A percentile compares a stretch with the other conserved stretches of the same genome.
Evolutionary conservation across 2,797 vertebrate species (phyloP).

Genomic region (Gallirallus australis): DNA sequence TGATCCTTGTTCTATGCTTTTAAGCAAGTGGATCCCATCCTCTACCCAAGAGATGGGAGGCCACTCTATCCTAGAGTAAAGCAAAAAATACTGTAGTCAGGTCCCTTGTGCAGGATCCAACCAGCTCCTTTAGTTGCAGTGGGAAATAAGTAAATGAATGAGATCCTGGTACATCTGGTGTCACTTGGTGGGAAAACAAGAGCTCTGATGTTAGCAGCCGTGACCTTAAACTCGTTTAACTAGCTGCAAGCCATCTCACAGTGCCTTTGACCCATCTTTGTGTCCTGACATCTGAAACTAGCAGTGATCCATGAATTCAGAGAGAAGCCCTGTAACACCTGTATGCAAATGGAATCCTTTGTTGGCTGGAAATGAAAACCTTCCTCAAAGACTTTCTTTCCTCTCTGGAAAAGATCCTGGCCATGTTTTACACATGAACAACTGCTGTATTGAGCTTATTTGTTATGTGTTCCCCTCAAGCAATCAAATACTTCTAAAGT

Average conservation of each 20-base stretch:
- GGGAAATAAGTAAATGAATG: neutral
- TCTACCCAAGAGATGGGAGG: neutral
- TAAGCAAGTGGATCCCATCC: neutral
- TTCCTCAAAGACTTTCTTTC: neutral
- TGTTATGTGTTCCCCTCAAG: neutral
- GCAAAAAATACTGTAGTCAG: neutral
- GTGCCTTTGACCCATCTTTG: conserved; percentile 52
- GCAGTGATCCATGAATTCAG: conserved; percentile 17
- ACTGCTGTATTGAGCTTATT: neutral
- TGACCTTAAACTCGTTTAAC: conserved; percentile 44
- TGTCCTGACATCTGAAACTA: conserved; percentile 57
- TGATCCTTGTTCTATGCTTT: neutral
- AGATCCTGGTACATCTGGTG: conserved; percentile 33
- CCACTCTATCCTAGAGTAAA: neutral
- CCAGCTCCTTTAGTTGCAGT: neutral
- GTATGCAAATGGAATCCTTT: conserved; percentile 57
- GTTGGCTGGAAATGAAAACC: conserved; percentile 23
- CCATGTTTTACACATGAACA: neutral
- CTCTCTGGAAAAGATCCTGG: conserved; percentile 1
- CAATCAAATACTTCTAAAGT: neutral
- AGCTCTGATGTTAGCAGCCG: conserved; percentile 24
- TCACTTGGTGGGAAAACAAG: conserved; percentile 34
- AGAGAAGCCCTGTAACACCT: conserved; percentile 41
- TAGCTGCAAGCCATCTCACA: conserved; percentile 32
- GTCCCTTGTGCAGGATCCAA: neutral